phyloP scores from a whole-genome alignment of 2,113 vertebrate genomes.

The Telmatochromis sp. region DNA sequence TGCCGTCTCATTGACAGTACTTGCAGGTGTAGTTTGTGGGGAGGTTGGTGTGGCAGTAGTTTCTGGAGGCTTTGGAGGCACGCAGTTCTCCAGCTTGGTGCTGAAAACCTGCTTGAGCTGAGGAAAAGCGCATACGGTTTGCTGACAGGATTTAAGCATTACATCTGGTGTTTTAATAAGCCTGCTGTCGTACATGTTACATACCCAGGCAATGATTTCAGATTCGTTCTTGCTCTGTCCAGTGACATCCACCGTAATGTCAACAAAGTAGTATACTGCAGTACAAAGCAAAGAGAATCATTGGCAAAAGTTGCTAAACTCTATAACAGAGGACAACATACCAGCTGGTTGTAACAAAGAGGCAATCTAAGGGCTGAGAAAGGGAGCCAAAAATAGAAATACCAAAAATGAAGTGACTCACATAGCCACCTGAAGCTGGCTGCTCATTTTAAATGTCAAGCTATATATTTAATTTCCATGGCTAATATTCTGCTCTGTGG shows the following conservation, averaged over 20 bases:
- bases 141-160: neutral
- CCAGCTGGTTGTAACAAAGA: neutral
- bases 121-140: neutral
- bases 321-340: neutral
- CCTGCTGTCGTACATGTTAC: neutral
- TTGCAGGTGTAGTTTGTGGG: neutral
- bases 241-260: constrained; percentile 12
- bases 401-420: neutral
- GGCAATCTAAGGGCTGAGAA: neutral
- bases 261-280: constrained; percentile 28
- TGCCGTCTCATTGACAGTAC: neutral
- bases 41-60: neutral
- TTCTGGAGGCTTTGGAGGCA: neutral
- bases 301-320: neutral
- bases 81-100: neutral
- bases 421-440: neutral
- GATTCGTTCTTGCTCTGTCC: neutral
- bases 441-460: neutral
- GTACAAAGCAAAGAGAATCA: neutral
- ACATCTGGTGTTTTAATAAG: neutral
- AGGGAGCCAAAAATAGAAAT: neutral
- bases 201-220: constrained; percentile 44
- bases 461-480: neutral
- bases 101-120: constrained; percentile 36
- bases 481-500: neutral